Percentiles rank a stretch among this genome's conserved stretches.
These are phyloP conservation scores for Drosophila histrio DNA, from an alignment of 2,888 invertebrate species.

Conservation along the genomic window DNA sequence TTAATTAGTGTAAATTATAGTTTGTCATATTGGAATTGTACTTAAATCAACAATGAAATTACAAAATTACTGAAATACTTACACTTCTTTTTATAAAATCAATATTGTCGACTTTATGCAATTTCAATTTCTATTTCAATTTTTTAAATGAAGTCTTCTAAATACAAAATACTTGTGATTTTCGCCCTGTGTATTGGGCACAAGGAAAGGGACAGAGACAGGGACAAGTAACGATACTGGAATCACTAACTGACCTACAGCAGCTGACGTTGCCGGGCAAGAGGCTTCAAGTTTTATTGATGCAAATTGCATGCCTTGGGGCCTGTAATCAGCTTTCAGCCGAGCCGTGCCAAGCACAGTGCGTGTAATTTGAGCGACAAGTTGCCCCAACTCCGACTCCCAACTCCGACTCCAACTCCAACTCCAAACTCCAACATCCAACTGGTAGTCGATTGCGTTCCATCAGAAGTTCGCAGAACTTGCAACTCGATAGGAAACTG, in stretches of 20 bases:
- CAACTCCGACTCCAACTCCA: conserved; percentile 13
- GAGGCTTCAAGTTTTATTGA: conserved; percentile 70
- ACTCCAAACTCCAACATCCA: too few species aligned
- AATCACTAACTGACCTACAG: conserved; percentile 72
- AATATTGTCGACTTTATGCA: too few species aligned
- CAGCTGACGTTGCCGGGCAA: conserved; percentile 36
- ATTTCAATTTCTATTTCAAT: too few species aligned
- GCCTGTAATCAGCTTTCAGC: conserved; percentile 70
- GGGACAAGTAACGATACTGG: background rate
- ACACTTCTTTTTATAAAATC: too few species aligned
- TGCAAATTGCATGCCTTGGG: conserved; percentile 73
- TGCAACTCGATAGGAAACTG: conserved; percentile 60
- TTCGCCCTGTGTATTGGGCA: too few species aligned
- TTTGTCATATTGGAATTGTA: too few species aligned
- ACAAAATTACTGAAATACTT: too few species aligned
- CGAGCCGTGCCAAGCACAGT: conserved; percentile 36
- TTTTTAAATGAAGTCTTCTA: too few species aligned
- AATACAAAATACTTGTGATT: too few species aligned
- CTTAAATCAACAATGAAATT: too few species aligned
- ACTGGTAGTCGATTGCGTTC: too few species aligned
- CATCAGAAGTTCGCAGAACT: conserved; percentile 25
- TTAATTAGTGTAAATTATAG: too few species aligned
- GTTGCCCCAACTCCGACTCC: conserved; percentile 29
- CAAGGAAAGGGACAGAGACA: conserved; percentile 18
- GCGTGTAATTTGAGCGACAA: conserved; percentile 78